A percentile compares a stretch with the other conserved stretches of the same genome.
Evolutionary conservation across 2,888 invertebrate species (phyloP).

Genomic region (Melangyna quadrimaculata): DNA sequence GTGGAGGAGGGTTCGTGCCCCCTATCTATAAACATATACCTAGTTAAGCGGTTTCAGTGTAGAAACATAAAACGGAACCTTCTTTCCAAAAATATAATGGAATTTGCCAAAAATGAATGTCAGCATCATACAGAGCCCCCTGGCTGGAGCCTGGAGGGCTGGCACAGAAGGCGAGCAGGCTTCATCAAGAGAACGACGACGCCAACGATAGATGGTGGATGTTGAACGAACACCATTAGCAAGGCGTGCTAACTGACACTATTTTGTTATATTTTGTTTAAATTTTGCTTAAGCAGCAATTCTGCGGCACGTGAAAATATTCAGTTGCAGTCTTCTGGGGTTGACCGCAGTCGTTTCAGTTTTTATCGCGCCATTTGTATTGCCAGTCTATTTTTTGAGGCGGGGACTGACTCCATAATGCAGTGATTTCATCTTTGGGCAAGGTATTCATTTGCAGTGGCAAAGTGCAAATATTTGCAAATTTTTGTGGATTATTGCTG

Average conservation of each 20-base stretch:
- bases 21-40: too few relatives aligned
- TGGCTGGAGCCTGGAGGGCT: background rate
- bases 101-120: constrained; percentile 35
- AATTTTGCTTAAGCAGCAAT: constrained; percentile 70
- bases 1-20: background rate
- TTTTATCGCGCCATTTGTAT: constrained; percentile 65
- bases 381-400: background rate
- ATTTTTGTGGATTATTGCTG: constrained; percentile 51
- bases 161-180: background rate
- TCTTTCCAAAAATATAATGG: constrained; percentile 29
- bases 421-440: constrained; percentile 57
- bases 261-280: constrained; percentile 67
- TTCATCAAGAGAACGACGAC: background rate
- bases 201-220: background rate
- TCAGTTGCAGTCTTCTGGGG: constrained; percentile 69
- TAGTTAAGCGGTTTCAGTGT: constrained; percentile 51
- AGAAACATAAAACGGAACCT: constrained; percentile 53
- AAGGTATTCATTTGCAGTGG: constrained; percentile 46
- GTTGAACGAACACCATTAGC: background rate
- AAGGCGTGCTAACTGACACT: constrained; percentile 57
- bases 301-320: constrained; percentile 67
- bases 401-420: constrained; percentile 46
- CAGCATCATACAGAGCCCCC: constrained; percentile 29
- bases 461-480: constrained; percentile 69
- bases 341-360: constrained; percentile 68